These are phyloP conservation scores for Blera fallax DNA, from an alignment of 2,888 invertebrate species.

Conservation along the genomic window DNA sequence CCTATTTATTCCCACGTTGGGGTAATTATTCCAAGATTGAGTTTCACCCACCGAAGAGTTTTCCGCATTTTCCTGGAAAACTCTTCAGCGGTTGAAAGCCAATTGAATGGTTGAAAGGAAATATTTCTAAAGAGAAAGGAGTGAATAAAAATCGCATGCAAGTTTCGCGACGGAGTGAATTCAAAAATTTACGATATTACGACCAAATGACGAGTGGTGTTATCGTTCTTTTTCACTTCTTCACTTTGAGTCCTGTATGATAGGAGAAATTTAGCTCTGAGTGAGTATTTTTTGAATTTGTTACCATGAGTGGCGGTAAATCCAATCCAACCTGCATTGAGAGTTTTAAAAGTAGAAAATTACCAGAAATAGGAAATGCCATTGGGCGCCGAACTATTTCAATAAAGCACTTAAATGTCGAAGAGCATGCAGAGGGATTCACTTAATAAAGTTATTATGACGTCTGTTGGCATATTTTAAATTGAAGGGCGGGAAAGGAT, in stretches of 20 bases:
- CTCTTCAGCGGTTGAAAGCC: background rate
- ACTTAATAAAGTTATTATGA: background rate
- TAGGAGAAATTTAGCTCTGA: background rate
- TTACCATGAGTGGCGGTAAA: background rate
- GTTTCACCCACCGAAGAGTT: background rate
- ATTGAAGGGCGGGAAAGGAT: background rate
- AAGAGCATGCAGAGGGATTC: background rate
- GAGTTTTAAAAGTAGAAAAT: too few relatives aligned
- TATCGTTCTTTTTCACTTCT: too few relatives aligned
- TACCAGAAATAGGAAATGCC: too few relatives aligned
- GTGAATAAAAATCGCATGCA: slow-evolving; percentile 11
- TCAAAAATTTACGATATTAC: slow-evolving; percentile 30
- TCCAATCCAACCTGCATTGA: background rate
- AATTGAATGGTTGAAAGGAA: slow-evolving; percentile 32
- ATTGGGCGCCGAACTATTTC: too few relatives aligned
- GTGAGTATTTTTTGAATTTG: background rate
- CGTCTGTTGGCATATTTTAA: background rate
- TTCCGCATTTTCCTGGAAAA: background rate
- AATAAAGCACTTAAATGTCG: too few relatives aligned
- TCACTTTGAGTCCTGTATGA: background rate
- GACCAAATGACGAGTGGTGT: background rate
- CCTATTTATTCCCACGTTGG: background rate
- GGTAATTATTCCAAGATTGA: background rate
- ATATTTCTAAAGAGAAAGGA: background rate
- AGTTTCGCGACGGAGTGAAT: background rate